Base-by-base conservation (phyloP, 2,797 vertebrate genomes). In the Prionace glauca region DNA sequence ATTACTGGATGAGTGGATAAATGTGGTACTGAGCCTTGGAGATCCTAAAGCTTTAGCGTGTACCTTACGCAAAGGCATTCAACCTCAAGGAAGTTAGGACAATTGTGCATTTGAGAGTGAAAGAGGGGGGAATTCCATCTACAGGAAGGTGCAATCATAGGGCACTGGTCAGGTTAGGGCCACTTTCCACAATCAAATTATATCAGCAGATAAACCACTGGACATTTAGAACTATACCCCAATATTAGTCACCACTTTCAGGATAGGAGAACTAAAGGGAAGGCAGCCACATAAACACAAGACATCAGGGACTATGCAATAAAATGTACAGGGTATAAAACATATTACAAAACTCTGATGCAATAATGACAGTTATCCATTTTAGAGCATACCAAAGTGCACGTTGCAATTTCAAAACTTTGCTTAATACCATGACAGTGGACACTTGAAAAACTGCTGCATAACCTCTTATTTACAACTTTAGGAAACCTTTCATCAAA, bases 321-420 rank as follows among this genome's bases (percentile, higher is more conserved):
- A 91, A 91, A 91, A 91, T 91, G 41, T 87, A 65, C 14, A 95
- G 56, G 20, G 41, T 74, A 77, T 91, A 95, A 77, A 60, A 56
- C 5, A 45, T 74, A 74, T 95, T 95, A 60, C 69, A 95, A 92
- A n/a, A 77, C 71, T 14, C 32, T 77, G 29, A 56, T 41, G 65
- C 65, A 72, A 45, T 71, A 91, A 65, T 50, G 32, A 67, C 22
- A 41, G 92, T 94, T 77, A 77, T 56, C 50, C 14, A 20, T 77
- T 77, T 77, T 36, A 72, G 26, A 92, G 7, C 9, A 36, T 92
- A 74, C 24, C 32, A 14, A 74, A 67, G 8, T 69, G 14, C 26
- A 65, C 65, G 93, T 94, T 71, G 67, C 67, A 74, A 94, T 29
- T 74, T 71, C 41, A 72, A 72, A 94, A 72, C 74, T 26, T 77